Evolutionary conservation across 2,113 vertebrate genomes (phyloP), one percentile per base, ranked within the genome.

Genomic region (Lontra canadensis): DNA sequence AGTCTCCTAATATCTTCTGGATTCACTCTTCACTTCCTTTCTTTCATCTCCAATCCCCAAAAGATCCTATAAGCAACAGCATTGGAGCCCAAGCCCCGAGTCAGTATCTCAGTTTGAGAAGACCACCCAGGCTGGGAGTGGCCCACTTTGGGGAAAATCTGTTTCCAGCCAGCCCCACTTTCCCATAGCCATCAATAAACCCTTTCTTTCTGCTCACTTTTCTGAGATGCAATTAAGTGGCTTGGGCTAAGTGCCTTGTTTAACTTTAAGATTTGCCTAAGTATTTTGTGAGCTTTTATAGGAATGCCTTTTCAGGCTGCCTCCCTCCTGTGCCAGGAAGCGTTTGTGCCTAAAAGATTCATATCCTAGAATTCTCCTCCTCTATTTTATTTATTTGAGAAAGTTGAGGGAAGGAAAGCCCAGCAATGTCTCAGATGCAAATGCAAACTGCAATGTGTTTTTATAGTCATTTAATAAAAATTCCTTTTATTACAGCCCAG

Each of bases 251-350:
- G 78, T 93, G 73, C 71, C 92, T 92, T 88, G 83, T 95, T 97
- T 97, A 95, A 95, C 63, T 97, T 94, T 85, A 96, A 96, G 74
- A 97, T 78, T 69, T 86, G 84, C 55, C 71, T 81, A 80, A 92
- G 42, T 89, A 71, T 96, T 97, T 97, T 93, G 81, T 55, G 94
- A 89, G 55, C 26, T 85, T 97, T 94, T 94, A 73, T 49, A 52
- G 92, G 87, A 86, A 90, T 21, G 47, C 55, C 59, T 78, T 86
- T 89, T 57, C 78, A 44, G 63, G 81, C 65, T 36, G 47, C 44
- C 61, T 90, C 49, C 78, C 52, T 17, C 31, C 59, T 83, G 88
- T 25, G 36, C 81, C 88, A 31, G 12, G 52, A 55, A 76, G 26
- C 8, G 12, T 65, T 39, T 82, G n/a, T 36, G 9, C 82, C 67